Evolutionary conservation across 2,888 invertebrate genomes (phyloP).

Genomic region (Drosophila emarginata): DNA sequence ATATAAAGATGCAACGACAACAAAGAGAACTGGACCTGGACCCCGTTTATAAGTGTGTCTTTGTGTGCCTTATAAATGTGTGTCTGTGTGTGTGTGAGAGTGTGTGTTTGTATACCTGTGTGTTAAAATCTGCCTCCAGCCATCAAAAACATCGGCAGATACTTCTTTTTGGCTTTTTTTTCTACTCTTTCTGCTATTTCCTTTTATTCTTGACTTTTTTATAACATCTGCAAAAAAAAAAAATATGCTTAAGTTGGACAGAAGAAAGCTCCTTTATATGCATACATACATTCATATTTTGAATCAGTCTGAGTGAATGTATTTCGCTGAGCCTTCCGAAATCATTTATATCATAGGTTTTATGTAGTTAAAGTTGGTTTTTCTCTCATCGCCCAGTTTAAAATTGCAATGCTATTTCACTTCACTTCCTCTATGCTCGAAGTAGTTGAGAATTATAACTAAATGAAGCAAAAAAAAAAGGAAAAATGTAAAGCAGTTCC

Average conservation of each 20-base stretch:
- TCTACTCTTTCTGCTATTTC: not conserved
- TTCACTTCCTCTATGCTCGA: too few relatives aligned
- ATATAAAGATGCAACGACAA: conserved; percentile 5
- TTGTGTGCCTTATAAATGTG: not conserved
- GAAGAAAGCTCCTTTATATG: not conserved
- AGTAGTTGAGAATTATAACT: too few relatives aligned
- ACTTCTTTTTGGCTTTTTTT: conserved; percentile 12
- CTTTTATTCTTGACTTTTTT: not conserved
- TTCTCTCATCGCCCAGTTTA: too few relatives aligned
- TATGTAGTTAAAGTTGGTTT: too few relatives aligned
- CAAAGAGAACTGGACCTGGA: conserved; percentile 7
- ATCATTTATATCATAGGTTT: too few relatives aligned
- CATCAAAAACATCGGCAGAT: conserved; percentile 1
- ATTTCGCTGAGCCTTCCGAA: too few relatives aligned
- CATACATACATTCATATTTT: too few relatives aligned
- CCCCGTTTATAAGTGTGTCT: not conserved
- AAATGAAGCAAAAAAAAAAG: too few relatives aligned
- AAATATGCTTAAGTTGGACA: not conserved
- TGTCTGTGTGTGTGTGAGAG: not conserved
- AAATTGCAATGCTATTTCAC: too few relatives aligned
- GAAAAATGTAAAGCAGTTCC: too few relatives aligned
- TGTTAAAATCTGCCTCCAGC: conserved; percentile 13
- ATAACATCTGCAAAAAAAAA: not conserved
- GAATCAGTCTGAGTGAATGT: too few relatives aligned
- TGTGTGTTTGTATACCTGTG: not conserved